Conservation (phyloP, 2,113 vertebrate species). For the Leucoraja erinaceus region DNA sequence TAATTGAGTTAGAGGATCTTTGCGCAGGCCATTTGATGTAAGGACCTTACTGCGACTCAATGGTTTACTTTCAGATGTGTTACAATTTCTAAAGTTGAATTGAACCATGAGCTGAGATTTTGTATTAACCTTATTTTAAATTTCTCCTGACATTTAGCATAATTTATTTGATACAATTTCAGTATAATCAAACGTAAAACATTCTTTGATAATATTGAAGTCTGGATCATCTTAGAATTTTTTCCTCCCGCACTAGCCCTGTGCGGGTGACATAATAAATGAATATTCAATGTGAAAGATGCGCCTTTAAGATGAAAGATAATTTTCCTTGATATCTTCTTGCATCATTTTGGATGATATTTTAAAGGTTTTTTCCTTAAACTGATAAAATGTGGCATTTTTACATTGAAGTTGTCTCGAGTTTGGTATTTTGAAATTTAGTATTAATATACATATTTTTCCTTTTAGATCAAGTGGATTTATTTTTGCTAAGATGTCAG, state of each 20-base stretch:
- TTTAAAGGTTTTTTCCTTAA: background rate
- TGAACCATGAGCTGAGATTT: background rate
- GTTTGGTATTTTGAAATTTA: background rate
- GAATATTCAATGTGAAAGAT: background rate
- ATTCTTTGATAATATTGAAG: background rate
- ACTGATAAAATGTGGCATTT: background rate
- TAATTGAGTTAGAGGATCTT: background rate
- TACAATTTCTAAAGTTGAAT: background rate
- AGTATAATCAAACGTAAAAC: background rate
- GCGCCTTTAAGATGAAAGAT: background rate
- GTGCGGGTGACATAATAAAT: background rate
- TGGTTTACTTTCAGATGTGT: background rate
- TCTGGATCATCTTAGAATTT: background rate
- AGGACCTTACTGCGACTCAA: background rate
- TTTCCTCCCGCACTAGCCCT: background rate
- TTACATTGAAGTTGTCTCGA: background rate
- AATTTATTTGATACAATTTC: background rate
- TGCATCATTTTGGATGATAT: too few relatives aligned
- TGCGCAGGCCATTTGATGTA: too few relatives aligned
- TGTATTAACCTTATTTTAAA: background rate
- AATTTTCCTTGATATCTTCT: too few relatives aligned
- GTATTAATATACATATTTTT: background rate
- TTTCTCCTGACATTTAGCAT: background rate
- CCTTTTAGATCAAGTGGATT: conserved; percentile 79
- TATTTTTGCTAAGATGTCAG: conserved; percentile 81